Evolutionary conservation across 2,888 invertebrate species (phyloP).

Genomic region (Chrysotoxum bicinctum): DNA sequence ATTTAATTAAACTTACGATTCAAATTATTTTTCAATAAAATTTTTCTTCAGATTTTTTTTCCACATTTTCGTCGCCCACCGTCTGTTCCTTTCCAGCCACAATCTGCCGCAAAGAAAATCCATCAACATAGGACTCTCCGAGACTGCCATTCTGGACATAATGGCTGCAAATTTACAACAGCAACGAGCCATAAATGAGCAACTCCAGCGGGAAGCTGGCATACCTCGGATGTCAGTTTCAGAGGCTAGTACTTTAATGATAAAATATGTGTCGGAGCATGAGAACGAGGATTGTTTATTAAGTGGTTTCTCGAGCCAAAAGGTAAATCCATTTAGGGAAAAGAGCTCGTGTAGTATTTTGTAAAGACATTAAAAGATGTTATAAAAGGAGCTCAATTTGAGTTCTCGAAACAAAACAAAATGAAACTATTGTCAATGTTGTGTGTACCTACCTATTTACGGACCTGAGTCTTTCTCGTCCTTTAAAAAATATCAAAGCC

Average conservation of each 20-base stretch:
- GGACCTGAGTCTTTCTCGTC: conserved; percentile 40
- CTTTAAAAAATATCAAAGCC: neutral
- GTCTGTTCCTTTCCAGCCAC: conserved; percentile 31
- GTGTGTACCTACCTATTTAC: conserved; percentile 44
- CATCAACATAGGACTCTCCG: conserved; percentile 83
- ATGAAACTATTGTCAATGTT: conserved; percentile 70
- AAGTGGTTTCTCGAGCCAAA: conserved; percentile 96
- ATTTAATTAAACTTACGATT: conserved; percentile 3
- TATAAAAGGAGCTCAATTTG: conserved; percentile 18
- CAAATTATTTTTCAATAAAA: neutral
- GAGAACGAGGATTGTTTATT: conserved; percentile 96
- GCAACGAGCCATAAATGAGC: conserved; percentile 94
- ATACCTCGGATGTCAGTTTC: conserved; percentile 90
- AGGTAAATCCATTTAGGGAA: conserved; percentile 97
- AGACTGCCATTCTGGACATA: conserved; percentile 95
- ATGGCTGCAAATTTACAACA: conserved; percentile 97
- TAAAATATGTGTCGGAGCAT: conserved; percentile 94
- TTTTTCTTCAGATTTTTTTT: neutral
- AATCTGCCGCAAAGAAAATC: conserved; percentile 68
- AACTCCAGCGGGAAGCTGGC: conserved; percentile 94
- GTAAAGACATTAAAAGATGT: conserved; percentile 82
- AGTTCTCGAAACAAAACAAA: conserved; percentile 15
- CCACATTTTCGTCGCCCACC: neutral
- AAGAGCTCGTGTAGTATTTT: conserved; percentile 94
- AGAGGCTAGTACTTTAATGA: conserved; percentile 94